These are phyloP conservation scores for Hoplodrina ambigua DNA, from an alignment of 2,888 invertebrate genomes.

Conservation along the genomic window DNA sequence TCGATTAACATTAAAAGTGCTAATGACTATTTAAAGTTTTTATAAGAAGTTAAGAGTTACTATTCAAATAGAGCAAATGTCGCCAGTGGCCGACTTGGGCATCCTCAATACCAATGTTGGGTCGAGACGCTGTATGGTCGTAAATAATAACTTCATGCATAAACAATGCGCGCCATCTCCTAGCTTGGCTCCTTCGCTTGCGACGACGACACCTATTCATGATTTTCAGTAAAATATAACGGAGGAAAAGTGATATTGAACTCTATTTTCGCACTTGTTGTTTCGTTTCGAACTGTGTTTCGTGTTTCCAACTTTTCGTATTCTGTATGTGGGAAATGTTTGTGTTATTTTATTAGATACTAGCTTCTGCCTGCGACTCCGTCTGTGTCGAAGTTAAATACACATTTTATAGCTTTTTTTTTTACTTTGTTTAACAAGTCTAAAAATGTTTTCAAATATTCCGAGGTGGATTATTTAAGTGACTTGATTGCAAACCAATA, in stretches of 20 bases:
- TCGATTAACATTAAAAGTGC: not conserved
- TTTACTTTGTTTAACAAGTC: too few relatives aligned
- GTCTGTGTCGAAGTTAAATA: too few relatives aligned
- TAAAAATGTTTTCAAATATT: not conserved
- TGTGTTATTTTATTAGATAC: not conserved
- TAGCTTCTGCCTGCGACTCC: too few relatives aligned
- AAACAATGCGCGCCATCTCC: constrained; percentile 80
- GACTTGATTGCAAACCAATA: not conserved
- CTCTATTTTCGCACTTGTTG: constrained; percentile 44
- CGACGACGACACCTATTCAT: constrained; percentile 72
- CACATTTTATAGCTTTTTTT: too few relatives aligned
- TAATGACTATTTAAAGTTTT: constrained; percentile 6
- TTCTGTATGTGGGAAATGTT: not conserved
- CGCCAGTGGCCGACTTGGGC: constrained; percentile 34
- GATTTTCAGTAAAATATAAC: constrained; percentile 72
- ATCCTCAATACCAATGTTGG: constrained; percentile 46
- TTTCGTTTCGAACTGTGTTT: constrained; percentile 35
- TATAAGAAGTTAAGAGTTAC: constrained; percentile 27
- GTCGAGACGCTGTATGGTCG: constrained; percentile 67
- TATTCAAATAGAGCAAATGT: constrained; percentile 43
- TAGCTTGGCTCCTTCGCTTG: constrained; percentile 70
- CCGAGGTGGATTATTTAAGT: not conserved
- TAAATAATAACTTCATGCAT: constrained; percentile 87
- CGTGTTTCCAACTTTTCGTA: constrained; percentile 14
- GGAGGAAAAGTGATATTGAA: constrained; percentile 65